Conservation (phyloP, 2,797 vertebrate genomes). For the Oreortyx pictus region DNA sequence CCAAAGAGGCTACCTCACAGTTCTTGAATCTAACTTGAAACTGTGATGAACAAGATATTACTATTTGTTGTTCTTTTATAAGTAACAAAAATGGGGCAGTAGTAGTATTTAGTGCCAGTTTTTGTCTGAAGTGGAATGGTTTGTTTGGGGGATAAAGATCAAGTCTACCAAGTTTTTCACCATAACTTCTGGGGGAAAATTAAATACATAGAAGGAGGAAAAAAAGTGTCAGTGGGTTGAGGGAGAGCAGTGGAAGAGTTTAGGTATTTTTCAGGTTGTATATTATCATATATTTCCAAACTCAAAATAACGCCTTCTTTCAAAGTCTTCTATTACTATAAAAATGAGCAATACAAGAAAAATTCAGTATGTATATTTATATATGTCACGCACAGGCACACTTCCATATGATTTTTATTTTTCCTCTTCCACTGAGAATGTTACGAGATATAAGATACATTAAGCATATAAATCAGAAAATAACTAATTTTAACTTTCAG, state of each 20-base stretch:
- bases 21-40: slow-evolving; percentile 39
- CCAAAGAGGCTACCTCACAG: slow-evolving; percentile 51
- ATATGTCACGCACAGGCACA: no score
- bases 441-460: background rate
- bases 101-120: background rate
- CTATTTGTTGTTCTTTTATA: slow-evolving; percentile 62
- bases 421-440: background rate
- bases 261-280: background rate
- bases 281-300: background rate
- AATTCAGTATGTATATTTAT: background rate
- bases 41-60: slow-evolving; percentile 63
- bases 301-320: background rate
- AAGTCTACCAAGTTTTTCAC: background rate
- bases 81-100: slow-evolving; percentile 26
- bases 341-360: background rate
- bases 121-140: background rate
- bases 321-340: background rate
- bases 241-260: background rate
- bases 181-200: background rate
- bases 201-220: no score
- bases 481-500: background rate
- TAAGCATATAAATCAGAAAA: no score
- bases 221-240: no score
- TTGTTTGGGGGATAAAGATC: background rate
- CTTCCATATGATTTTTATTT: background rate